These are phyloP conservation scores for Antennarius striatus DNA, from an alignment of 2,113 vertebrate species.

Conservation along the genomic window DNA sequence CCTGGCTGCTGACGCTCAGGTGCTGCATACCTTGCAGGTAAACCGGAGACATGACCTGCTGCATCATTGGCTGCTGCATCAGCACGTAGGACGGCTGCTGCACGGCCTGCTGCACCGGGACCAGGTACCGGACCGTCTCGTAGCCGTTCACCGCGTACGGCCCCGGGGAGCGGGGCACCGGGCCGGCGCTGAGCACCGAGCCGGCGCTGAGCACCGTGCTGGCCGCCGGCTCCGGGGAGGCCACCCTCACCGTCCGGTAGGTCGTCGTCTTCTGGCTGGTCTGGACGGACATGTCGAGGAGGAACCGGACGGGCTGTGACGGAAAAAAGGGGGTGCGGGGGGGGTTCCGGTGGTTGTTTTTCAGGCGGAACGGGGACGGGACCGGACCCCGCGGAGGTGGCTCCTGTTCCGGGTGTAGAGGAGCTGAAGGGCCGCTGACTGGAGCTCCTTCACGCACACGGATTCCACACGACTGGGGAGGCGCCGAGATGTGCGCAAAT, in stretches of 20 bases:
- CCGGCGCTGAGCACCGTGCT: conserved; percentile 11
- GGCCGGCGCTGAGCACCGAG: conserved; percentile 2
- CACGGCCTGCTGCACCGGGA: conserved; percentile 54
- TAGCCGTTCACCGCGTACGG: conserved; percentile 57
- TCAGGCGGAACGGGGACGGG: too few relatives aligned
- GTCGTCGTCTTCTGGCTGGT: conserved; percentile 48
- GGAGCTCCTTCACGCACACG: too few relatives aligned
- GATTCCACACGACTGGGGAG: too few relatives aligned
- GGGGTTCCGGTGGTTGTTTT: too few relatives aligned
- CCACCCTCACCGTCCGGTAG: conserved; percentile 58
- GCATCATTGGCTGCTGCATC: conserved; percentile 41
- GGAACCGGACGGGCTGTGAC: too few relatives aligned
- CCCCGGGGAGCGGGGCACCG: conserved; percentile 24
- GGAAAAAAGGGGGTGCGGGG: too few relatives aligned
- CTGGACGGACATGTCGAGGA: conserved; percentile 63
- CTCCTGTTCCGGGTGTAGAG: too few relatives aligned
- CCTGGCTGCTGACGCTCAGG: conserved; percentile 57
- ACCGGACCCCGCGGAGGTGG: too few relatives aligned
- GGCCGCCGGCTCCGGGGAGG: conserved; percentile 51
- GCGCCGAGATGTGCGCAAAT: too few relatives aligned
- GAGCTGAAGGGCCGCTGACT: too few relatives aligned
- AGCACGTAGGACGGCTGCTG: conserved; percentile 42
- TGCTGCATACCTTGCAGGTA: conserved; percentile 55
- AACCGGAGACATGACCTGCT: conserved; percentile 56
- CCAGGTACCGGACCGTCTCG: conserved; percentile 61